Percentiles rank a stretch among this genome's conserved stretches.
These are phyloP conservation scores for Corynorhinus townsendii DNA, from an alignment of 2,113 vertebrate genomes.

Conservation along the genomic window DNA sequence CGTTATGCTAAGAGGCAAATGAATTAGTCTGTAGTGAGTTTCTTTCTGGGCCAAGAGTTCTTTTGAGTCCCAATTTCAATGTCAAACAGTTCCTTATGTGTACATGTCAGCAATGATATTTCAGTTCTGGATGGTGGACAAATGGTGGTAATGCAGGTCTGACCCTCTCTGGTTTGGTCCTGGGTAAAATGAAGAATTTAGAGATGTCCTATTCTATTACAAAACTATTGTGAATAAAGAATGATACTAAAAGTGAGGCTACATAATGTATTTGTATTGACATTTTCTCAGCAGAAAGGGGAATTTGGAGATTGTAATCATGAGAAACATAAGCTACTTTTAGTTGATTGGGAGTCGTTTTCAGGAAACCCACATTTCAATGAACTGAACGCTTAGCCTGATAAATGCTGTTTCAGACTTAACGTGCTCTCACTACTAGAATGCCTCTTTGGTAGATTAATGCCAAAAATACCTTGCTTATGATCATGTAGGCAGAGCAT, in stretches of 20 bases:
- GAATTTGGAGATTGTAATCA: not conserved
- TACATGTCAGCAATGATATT: too few relatives aligned
- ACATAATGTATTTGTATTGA: not conserved
- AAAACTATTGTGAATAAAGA: not conserved
- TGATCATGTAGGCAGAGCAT: not conserved
- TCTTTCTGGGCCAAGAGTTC: too few relatives aligned
- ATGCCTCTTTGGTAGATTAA: not conserved
- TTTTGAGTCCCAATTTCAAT: too few relatives aligned
- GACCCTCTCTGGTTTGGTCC: too few relatives aligned
- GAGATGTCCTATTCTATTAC: not conserved
- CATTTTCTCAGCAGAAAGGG: not conserved
- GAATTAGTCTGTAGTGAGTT: too few relatives aligned
- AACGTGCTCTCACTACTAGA: not conserved
- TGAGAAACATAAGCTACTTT: not conserved
- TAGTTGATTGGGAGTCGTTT: not conserved
- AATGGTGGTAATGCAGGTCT: too few relatives aligned
- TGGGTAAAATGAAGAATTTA: conserved; percentile 9
- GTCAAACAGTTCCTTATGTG: too few relatives aligned
- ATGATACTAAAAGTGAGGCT: not conserved
- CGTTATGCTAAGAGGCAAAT: too few relatives aligned
- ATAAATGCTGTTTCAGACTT: not conserved
- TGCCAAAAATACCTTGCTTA: not conserved
- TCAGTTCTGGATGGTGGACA: too few relatives aligned
- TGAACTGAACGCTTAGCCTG: not conserved
- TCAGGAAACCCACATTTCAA: not conserved